Evolutionary conservation across 2,888 invertebrate genomes (phyloP).

Genomic region (Neria commutata): DNA sequence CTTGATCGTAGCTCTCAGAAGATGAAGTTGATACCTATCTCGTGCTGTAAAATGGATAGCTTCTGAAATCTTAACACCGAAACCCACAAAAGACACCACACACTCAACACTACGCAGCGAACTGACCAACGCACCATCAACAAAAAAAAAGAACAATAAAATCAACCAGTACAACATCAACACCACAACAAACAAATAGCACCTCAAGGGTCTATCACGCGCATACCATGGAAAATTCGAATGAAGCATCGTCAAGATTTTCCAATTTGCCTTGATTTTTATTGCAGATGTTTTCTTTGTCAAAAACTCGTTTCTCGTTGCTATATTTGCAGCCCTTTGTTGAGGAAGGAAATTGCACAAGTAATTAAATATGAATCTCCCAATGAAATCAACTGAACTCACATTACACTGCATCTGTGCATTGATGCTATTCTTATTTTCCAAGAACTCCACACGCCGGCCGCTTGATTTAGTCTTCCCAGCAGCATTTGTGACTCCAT

Average conservation of each 20-base stretch:
- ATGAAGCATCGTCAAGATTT: conserved; percentile 52
- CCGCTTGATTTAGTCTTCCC: not conserved
- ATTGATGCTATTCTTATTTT: conserved; percentile 31
- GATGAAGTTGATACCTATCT: no score
- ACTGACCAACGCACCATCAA: conserved; percentile 4
- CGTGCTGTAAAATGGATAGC: no score
- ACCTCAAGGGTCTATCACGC: conserved; percentile 53
- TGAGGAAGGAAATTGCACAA: conserved; percentile 10
- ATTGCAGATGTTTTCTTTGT: conserved; percentile 54
- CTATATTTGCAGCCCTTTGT: conserved; percentile 53
- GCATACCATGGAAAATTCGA: conserved; percentile 60
- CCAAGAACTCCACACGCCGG: conserved; percentile 46
- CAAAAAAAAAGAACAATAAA: conserved; percentile 9
- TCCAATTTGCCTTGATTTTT: conserved; percentile 51
- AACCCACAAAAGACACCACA: no score
- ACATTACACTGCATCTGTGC: conserved; percentile 43
- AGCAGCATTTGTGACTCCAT: conserved; percentile 28
- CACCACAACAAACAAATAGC: conserved; percentile 28
- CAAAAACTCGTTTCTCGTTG: conserved; percentile 28
- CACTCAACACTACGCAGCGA: no score
- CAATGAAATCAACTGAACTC: conserved; percentile 31
- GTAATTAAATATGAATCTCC: not conserved
- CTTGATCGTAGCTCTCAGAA: no score
- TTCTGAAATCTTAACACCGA: no score
- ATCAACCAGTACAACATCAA: conserved; percentile 6